These are phyloP conservation scores for Plecotus auritus DNA, from an alignment of 2,113 vertebrate species.

Conservation along the genomic window DNA sequence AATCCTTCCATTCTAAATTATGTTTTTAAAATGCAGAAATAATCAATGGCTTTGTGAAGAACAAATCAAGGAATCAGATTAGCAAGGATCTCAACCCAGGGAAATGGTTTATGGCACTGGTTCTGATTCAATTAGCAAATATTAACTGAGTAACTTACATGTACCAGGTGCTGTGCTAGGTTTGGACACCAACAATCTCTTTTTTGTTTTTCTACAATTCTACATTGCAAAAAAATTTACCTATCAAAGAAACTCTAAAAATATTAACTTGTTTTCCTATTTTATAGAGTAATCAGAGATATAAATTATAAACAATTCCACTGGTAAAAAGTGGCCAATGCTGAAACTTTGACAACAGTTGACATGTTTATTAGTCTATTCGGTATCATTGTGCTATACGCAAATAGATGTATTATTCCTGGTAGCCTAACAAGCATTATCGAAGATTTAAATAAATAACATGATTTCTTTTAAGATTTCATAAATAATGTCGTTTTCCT, in stretches of 20 bases:
- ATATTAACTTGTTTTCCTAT: background rate
- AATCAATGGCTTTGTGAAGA: background rate
- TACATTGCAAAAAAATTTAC: background rate
- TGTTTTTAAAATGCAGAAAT: background rate
- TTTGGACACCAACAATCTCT: background rate
- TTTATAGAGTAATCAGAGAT: background rate
- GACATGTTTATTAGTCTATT: background rate
- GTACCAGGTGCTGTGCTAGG: background rate
- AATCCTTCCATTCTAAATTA: background rate
- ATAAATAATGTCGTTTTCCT: background rate
- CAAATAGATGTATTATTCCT: background rate
- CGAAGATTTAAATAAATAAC: conserved; percentile 24
- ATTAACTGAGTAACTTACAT: background rate
- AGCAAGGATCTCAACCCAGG: background rate
- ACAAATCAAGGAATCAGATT: background rate
- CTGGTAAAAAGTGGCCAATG: background rate
- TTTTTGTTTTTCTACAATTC: background rate
- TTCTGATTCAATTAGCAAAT: conserved; percentile 15
- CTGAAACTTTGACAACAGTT: background rate
- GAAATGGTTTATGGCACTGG: background rate
- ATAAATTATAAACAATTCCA: conserved; percentile 9
- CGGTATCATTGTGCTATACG: background rate
- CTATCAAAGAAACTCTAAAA: background rate
- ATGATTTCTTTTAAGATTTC: conserved; percentile 1
- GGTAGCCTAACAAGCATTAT: background rate